phyloP scores from a whole-genome alignment of 2,797 vertebrate species.

The Delichon dasypus region DNA sequence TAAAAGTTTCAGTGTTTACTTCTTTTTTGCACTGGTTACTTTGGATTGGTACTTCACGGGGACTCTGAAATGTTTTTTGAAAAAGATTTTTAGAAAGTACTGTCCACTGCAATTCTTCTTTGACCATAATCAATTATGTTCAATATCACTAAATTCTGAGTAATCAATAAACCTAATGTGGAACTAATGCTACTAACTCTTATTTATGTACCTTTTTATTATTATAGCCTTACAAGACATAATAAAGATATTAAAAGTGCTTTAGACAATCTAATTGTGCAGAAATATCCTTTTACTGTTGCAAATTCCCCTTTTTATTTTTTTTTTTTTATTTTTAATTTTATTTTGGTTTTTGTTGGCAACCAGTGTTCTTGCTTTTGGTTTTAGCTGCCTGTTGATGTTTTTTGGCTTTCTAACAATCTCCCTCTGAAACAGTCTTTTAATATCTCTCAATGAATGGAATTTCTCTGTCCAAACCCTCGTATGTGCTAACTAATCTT shows the following conservation, averaged over 20 bases:
- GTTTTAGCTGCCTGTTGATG: not conserved
- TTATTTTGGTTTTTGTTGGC: fast-evolving
- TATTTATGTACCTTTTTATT: not conserved
- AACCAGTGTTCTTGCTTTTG: not conserved
- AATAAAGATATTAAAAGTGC: not conserved
- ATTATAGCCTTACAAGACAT: not conserved
- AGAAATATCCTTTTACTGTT: not conserved
- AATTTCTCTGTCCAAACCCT: not conserved
- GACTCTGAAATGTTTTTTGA: not conserved
- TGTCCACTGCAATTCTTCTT: not conserved
- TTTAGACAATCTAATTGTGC: not conserved
- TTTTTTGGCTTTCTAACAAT: not conserved
- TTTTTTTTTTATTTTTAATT: fast-evolving
- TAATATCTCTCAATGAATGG: not conserved
- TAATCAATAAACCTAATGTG: not conserved
- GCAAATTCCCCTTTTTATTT: not conserved
- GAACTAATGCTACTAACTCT: not conserved
- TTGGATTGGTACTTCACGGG: not conserved
- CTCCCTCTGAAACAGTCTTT: not conserved
- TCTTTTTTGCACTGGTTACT: not conserved
- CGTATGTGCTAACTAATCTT: not conserved
- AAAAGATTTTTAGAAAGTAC: not conserved
- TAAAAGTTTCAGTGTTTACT: not conserved
- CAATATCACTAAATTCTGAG: not conserved
- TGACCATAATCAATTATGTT: not conserved